Percentiles rank a stretch among this genome's conserved stretches.
phyloP scores from a whole-genome alignment of 2,797 vertebrate genomes.

The Diglossa cyanea region DNA sequence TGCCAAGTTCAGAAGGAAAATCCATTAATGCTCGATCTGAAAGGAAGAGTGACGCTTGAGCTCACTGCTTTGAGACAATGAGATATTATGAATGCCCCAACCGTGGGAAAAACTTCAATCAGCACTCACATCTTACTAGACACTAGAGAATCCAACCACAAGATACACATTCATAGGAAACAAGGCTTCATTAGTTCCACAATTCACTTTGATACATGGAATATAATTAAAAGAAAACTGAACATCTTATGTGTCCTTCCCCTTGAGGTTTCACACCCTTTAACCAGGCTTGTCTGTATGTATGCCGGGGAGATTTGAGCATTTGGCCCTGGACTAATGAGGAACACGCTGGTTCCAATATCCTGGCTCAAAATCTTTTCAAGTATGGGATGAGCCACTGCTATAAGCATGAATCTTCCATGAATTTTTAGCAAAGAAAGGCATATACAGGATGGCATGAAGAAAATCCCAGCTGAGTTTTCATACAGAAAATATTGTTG shows the following conservation, averaged over 20 bases:
- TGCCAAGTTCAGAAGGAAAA: conserved; percentile 32
- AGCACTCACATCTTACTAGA: conserved; percentile 48
- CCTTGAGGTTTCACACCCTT: conserved; percentile 49
- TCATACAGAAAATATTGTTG: not conserved
- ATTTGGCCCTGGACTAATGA: conserved; percentile 7
- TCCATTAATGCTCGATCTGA: conserved; percentile 25
- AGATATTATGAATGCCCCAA: conserved; percentile 63
- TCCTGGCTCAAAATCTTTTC: not conserved
- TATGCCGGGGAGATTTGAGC: not conserved
- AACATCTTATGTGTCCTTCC: conserved; percentile 37
- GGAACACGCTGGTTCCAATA: not conserved
- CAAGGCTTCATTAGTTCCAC: conserved; percentile 41
- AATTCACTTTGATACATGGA: conserved; percentile 38
- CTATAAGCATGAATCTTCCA: not conserved
- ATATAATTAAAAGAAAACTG: conserved; percentile 50
- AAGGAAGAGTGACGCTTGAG: conserved; percentile 20
- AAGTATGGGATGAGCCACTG: not conserved
- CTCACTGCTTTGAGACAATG: conserved; percentile 39
- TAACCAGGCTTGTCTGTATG: conserved; percentile 18
- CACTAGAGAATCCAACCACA: conserved; percentile 55
- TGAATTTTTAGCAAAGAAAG: not conserved
- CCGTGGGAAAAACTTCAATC: conserved; percentile 68
- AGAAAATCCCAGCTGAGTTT: not conserved
- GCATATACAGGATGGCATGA: not conserved
- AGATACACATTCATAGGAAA: conserved; percentile 57